phyloP scores from a whole-genome alignment of 2,113 vertebrate genomes.

The Cynocephalus volans region DNA sequence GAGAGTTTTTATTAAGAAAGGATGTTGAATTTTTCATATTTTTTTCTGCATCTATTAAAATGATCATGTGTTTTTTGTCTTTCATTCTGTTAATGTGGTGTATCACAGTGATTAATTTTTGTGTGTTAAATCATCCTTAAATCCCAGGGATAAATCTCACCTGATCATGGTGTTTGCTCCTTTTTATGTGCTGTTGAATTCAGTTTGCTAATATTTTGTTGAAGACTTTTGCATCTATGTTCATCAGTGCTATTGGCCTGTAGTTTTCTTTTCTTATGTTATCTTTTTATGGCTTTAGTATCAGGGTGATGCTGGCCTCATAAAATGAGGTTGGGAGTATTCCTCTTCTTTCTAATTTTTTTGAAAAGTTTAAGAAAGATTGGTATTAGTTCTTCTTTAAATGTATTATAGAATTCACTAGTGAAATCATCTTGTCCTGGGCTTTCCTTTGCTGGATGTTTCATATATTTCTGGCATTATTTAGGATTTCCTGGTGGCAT shows the following conservation, averaged over 20 bases:
- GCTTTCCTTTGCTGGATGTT: background rate
- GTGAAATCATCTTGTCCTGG: background rate
- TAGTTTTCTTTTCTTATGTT: background rate
- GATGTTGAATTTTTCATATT: background rate
- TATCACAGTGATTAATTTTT: background rate
- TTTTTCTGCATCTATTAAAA: background rate
- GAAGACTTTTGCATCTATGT: background rate
- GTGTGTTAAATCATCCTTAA: background rate
- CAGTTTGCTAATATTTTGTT: background rate
- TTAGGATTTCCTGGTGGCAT: background rate
- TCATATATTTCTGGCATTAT: background rate
- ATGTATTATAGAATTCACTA: background rate
- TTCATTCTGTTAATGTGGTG: background rate
- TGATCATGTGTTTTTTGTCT: background rate
- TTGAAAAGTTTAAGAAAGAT: background rate
- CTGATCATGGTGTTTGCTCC: background rate
- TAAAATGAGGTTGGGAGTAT: background rate
- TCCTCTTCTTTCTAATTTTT: background rate
- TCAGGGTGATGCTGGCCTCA: background rate
- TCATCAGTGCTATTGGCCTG: background rate
- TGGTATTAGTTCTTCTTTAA: background rate
- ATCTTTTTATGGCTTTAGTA: background rate
- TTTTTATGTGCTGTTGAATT: background rate
- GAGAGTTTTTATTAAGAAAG: background rate
- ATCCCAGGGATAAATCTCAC: background rate